phyloP scores from a whole-genome alignment of 2,113 vertebrate species.

The Raja brachyura region DNA sequence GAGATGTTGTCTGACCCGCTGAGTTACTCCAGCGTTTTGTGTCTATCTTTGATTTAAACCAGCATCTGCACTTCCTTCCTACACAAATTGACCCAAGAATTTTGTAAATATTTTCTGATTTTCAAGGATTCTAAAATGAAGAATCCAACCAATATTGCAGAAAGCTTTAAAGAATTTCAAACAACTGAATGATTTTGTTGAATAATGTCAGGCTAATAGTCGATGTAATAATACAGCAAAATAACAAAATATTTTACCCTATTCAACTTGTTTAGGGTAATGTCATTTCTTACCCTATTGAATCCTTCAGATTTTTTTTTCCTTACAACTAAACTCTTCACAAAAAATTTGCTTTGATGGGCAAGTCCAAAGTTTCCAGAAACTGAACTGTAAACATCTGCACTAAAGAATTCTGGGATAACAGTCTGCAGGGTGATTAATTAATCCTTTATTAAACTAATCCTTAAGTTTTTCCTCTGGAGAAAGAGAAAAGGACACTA shows the following conservation, averaged over 20 bases:
- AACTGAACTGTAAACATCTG: background rate
- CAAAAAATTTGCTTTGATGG: background rate
- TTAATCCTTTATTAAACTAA: background rate
- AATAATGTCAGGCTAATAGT: background rate
- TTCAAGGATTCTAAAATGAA: background rate
- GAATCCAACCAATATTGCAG: background rate
- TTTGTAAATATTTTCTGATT: background rate
- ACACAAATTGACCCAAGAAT: background rate
- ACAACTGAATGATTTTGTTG: background rate
- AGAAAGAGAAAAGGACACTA: background rate
- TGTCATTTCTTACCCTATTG: too few relatives aligned
- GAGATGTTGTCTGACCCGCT: too few relatives aligned
- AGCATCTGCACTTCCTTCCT: too few relatives aligned
- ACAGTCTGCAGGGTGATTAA: background rate
- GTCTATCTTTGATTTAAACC: too few relatives aligned
- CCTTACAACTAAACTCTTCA: background rate
- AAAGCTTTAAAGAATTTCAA: background rate
- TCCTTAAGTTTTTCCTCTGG: background rate
- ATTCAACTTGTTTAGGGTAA: background rate
- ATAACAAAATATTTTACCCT: background rate
- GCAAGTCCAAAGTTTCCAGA: background rate
- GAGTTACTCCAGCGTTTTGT: too few relatives aligned
- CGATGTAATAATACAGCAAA: background rate
- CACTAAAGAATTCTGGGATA: background rate
- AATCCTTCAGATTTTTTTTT: background rate